Evolutionary conservation across 2,113 vertebrate species (phyloP), one percentile per base, ranked within the genome.

Genomic region (Coreoperca whiteheadi): DNA sequence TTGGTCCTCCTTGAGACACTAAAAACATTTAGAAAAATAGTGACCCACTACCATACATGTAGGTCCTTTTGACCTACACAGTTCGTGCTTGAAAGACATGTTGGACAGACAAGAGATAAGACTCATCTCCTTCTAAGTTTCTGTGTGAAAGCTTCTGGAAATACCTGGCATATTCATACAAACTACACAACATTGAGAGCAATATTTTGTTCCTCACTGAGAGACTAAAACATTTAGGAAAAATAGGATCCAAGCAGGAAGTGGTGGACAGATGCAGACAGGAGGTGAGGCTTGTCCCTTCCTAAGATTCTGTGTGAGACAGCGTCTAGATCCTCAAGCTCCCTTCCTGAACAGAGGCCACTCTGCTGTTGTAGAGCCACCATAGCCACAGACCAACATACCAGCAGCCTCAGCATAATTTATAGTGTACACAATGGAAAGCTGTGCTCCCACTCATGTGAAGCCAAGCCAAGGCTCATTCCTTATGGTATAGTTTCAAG

Each of bases 341-440:
- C 32, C 63, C n/a, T 53, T 61, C 41, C 39, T 82, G 51, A 69
- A 39, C 12, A 32, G 66, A 66, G 46, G 37, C 78, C 79, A 81
- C 71, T 84, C 71, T 74, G 77, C 57, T 63, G 63, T 64, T 34
- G 23, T 23, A n/a, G n/a, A n/a, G n/a, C n/a, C n/a, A 43, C 16
- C 39, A 57, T 60, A 79, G 74, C 66, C 63, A 65, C 21, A 80
- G 28, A 69, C 68, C 32, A 51, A 43, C 56, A 57, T n/a, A 81
- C 12, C 43, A 66, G 71, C 76, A 74, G 48, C 32, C 66, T 77
- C 78, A 90, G 73, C 72, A 84, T 32, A 75, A 88, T 73, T 71
- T 61, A 25, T 82, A 77, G 74, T 64, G 25, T 53, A 16, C 73
- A 88, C 18, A 82, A 61, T 65, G 53, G 77, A 59, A 80, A 88